phyloP scores from a whole-genome alignment of 2,888 invertebrate genomes.

The Drosophila borborema region DNA sequence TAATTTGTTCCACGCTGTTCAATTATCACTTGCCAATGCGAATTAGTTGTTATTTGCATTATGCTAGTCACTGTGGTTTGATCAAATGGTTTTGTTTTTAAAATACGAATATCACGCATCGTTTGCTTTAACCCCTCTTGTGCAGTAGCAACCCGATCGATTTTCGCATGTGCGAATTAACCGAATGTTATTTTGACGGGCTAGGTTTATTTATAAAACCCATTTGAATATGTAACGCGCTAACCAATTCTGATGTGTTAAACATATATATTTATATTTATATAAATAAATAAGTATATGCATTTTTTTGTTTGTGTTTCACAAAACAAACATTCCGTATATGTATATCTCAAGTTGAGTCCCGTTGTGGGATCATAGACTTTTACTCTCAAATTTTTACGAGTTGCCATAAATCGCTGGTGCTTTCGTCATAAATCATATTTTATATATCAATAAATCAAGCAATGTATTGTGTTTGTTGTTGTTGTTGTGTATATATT shows the following conservation, averaged over 20 bases:
- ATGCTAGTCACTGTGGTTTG: not conserved
- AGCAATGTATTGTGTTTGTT: not conserved
- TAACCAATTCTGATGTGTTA: not conserved
- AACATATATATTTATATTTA: not conserved
- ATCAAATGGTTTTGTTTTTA: slow-evolving; percentile 13
- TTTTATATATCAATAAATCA: slow-evolving; percentile 19
- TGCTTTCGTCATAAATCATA: not conserved
- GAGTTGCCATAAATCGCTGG: not conserved
- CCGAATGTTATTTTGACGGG: not conserved
- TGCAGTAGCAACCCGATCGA: not conserved
- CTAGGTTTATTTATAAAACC: slow-evolving; percentile 8
- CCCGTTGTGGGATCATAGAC: not conserved
- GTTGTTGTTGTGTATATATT: no score
- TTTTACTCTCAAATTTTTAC: slow-evolving; percentile 2
- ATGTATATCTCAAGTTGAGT: not conserved
- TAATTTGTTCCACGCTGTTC: slow-evolving; percentile 18
- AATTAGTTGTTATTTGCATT: slow-evolving; percentile 31
- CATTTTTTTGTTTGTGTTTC: not conserved
- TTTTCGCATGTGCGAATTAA: not conserved
- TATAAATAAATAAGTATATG: not conserved
- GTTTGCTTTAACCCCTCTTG: not conserved
- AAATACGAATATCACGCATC: slow-evolving; percentile 9
- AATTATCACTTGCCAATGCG: slow-evolving; percentile 47
- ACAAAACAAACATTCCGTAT: not conserved
- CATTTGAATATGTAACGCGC: not conserved